Percentiles rank a stretch among this genome's conserved stretches.
These are phyloP conservation scores for Lagenorhynchus albirostris DNA, from an alignment of 2,113 vertebrate species.

Conservation along the genomic window DNA sequence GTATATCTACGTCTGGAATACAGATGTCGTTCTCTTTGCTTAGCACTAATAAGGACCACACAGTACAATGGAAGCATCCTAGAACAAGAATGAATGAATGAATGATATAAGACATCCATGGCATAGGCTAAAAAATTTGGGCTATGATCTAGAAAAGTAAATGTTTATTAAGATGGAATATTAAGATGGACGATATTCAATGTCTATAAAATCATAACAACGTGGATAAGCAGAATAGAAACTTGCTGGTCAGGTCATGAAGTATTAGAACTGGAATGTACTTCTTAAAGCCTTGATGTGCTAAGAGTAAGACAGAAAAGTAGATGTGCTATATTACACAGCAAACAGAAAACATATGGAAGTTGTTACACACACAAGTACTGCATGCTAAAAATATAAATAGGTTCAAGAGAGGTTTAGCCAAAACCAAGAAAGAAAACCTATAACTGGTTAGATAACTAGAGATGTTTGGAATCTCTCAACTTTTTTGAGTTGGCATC, in stretches of 20 bases:
- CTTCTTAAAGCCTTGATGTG: background rate
- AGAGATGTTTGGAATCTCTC: background rate
- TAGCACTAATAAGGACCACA: background rate
- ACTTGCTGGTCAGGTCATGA: background rate
- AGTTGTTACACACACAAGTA: background rate
- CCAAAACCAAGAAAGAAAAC: background rate
- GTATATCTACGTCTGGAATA: conserved; percentile 17
- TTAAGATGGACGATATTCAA: background rate
- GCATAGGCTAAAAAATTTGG: background rate
- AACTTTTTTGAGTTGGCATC: background rate
- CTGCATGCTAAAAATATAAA: conserved; percentile 31
- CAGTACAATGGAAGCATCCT: background rate
- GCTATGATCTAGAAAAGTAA: conserved; percentile 11
- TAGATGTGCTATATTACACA: background rate
- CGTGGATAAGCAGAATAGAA: background rate
- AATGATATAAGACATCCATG: background rate
- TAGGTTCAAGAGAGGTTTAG: conserved; percentile 20
- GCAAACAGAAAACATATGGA: background rate
- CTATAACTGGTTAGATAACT: background rate
- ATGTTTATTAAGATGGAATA: background rate
- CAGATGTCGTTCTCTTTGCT: conserved; percentile 16
- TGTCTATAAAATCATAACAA: conserved; percentile 32
- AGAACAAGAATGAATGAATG: background rate
- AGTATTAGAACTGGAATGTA: background rate
- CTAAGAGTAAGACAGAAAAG: conserved; percentile 14